phyloP scores from a whole-genome alignment of 1,140 invertebrate species.

The Cydia strobilella region DNA sequence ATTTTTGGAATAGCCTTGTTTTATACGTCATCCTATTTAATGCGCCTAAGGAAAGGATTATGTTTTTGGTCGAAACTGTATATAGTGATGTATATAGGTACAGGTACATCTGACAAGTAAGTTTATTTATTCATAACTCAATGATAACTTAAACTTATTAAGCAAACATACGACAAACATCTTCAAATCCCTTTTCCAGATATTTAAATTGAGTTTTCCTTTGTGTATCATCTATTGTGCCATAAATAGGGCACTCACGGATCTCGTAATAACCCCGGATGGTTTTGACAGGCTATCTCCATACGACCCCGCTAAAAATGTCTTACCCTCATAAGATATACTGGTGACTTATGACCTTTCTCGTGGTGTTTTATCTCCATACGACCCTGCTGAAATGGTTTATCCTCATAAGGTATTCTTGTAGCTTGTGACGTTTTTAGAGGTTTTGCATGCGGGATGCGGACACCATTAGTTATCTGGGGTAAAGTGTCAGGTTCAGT shows the following conservation, averaged over 20 bases:
- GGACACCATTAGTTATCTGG: not conserved
- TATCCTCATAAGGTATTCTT: no score
- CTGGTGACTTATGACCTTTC: not conserved
- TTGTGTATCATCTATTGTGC: slow-evolving; percentile 7
- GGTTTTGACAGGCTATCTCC: not conserved
- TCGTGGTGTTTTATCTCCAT: not conserved
- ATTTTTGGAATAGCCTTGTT: no score
- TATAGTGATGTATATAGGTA: no score
- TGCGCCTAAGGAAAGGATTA: no score
- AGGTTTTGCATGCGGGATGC: not conserved
- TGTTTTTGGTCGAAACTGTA: no score
- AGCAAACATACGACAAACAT: not conserved
- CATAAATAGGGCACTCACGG: not conserved
- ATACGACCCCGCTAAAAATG: not conserved
- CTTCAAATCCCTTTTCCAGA: not conserved
- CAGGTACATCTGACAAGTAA: no score
- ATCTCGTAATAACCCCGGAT: slow-evolving; percentile 3
- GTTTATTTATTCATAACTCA: no score
- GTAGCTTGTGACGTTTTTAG: no score
- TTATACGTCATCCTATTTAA: no score
- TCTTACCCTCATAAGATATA: not conserved
- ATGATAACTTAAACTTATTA: no score
- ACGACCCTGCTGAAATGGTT: no score
- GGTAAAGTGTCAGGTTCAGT: not conserved
- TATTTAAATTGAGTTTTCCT: slow-evolving; percentile 5